Evolutionary conservation across 2,888 invertebrate species (phyloP), one percentile per base, ranked within the genome.

Genomic region (Copidosoma aretas): DNA sequence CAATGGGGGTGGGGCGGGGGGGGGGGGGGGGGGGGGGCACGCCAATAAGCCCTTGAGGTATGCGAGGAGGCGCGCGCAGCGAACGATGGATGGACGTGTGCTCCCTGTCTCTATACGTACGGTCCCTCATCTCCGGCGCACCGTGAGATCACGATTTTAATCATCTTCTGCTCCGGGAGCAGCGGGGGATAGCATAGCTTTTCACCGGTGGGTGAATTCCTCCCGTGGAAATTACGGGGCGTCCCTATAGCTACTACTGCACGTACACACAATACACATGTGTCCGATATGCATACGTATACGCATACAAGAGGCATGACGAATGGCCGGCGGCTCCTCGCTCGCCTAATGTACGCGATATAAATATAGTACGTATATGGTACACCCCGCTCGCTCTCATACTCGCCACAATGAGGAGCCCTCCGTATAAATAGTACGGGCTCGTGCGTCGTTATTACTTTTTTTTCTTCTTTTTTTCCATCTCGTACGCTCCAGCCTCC

Each of bases 201-300:
- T 83, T 82, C 77, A 83, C 80, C 80, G 80, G 73, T 75, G 77
- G 78, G 76, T 78, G 80, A 73, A 80, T 81, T 80, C 77, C 76
- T 81, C 80, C 79, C 76, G 75, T 70, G 71, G 70, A 77, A 82
- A 82, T 81, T 83, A 82, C 81, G 77, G 78, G n/a, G n/a, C n/a
- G n/a, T n/a, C n/a, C n/a, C n/a, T n/a, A n/a, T n/a, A n/a, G n/a
- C n/a, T n/a, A n/a, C n/a, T n/a, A n/a, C 77, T 72, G 79, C 79
- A 77, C 5, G 25, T 21, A 14, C 61, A 76, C 80, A 78, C 77
- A 77, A 54, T 46, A 41, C 32, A 19, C 59, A 32, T n/a, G n/a
- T n/a, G n/a, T n/a, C n/a, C n/a, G n/a, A n/a, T n/a, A n/a, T n/a
- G n/a, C n/a, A n/a, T n/a, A n/a, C n/a, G n/a, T n/a, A n/a, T n/a